Evolutionary conservation across 2,888 invertebrate genomes (phyloP), one percentile per base, ranked within the genome.

Genomic region (Amphipoea oculea): DNA sequence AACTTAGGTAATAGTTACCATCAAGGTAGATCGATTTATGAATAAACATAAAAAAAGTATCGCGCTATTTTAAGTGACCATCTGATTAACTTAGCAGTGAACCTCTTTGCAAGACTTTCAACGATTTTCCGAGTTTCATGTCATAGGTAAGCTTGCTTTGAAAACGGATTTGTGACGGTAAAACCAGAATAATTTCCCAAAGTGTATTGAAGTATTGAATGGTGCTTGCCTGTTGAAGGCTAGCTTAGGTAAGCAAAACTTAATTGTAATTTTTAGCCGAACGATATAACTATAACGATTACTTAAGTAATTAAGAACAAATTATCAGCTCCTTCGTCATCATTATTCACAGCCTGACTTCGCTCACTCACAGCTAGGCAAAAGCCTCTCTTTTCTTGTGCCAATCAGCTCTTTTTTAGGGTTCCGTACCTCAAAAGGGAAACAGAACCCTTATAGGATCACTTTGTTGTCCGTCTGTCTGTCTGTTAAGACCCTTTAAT

Each of bases 1-100:
- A 20, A 20, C 9, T 9, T 51, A 63, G 36, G 23, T 40, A 29
- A 29, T 36, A 40, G 40, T 0, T 63, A 60, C 9, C 12, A 57
- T 57, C 66, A 73, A 57, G 86, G 45, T 74, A 83, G 51, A 86
- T 83, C 40, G 63, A 60, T 86, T 78, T 73, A 63, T 20, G 51
- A 62, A 83, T 83, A 83, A 72, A 78, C 63, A 74, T 75, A 45
- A 79, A 60, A 48, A 83, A 66, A 36, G 1, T 23, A 11, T 42
- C 23, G 5, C 11, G 14, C 5, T 23, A 54, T n/a, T 0, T 14
- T 36, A 62, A 7, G 14, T 57, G 42, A 17, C 14, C 20, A 62
- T 29, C 7, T 67, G 23, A 48, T 62, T 71, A 1, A 29, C 11
- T 7, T 2, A 68, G 20, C 54, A 23, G 7, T 17, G 12, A 23